Evolutionary conservation across 2,113 vertebrate genomes (phyloP).

Genomic region (Bambusicola thoracicus): DNA sequence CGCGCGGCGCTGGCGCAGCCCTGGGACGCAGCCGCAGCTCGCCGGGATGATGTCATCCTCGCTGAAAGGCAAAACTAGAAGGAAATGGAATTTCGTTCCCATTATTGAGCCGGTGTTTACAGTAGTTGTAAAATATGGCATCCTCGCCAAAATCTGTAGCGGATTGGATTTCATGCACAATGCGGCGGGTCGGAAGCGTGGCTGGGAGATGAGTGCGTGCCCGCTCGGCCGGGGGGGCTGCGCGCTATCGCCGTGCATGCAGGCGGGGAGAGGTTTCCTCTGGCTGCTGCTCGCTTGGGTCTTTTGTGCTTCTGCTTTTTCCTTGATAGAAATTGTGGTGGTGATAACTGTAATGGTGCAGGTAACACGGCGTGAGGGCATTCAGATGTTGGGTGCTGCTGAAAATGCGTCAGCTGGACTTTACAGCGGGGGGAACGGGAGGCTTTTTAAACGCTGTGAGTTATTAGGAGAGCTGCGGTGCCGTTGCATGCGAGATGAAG

Average conservation of each 20-base stretch:
- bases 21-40: slow-evolving; percentile 57
- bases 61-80: slow-evolving; percentile 74
- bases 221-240: not conserved
- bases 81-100: slow-evolving; percentile 72
- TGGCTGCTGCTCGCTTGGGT: not conserved
- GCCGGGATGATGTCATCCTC: slow-evolving; percentile 86
- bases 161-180: slow-evolving; percentile 2
- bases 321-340: not conserved
- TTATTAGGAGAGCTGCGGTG: not conserved
- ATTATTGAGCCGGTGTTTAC: slow-evolving; percentile 71
- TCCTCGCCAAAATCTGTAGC: not conserved
- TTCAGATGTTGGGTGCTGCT: not conserved
- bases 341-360: not conserved
- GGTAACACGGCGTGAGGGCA: not conserved
- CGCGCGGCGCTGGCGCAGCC: slow-evolving; percentile 49
- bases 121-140: slow-evolving; percentile 58
- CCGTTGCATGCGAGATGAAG: not conserved
- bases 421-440: not conserved
- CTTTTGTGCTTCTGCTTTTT: not conserved
- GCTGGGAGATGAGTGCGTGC: slow-evolving; percentile 6
- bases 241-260: not conserved
- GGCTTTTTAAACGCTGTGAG: not conserved
- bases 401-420: not conserved
- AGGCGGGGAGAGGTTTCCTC: slow-evolving; percentile 42
- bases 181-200: not conserved